Base-by-base conservation (phyloP, 2,113 vertebrate species). In the Haplochromis burtoni region DNA sequence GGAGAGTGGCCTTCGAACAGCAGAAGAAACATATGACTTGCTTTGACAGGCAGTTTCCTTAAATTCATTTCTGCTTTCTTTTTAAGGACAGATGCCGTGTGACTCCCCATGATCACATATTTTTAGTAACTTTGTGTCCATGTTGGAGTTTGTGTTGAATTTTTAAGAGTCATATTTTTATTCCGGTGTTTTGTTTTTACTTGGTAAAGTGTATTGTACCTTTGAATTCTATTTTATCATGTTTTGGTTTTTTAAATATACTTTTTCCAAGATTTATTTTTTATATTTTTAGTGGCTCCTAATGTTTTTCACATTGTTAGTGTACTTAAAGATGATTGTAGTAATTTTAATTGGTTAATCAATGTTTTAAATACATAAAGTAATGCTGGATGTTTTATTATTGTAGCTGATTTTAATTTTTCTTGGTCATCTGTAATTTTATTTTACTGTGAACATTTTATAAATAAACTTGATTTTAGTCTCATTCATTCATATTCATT, bases 361-460 rank as follows among this genome's bases (percentile, higher is more conserved):
- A 38, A 45, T 5, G 13, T 73, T 45, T 47, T 45, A 38, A 38
- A 68, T 68, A 68, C 7, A 68, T 21, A 68, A 68, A 21, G 1
- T 21, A 38, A 73, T 17, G 21, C 38, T 73, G 8, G 38, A 45
- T 73, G 40, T 24, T 47, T 76, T 29, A 26, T 76, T 29, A 47
- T 29, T 47, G 14, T 26, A 26, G 13, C 6, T 0, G n/a, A 10
- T 29, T 73, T 45, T 2, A 26, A 45, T 45, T 73, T 0, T 73
- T 71, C 11, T 40, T 71, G 4, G 4, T 71, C 3, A 10, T 42
- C 0, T 71, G 7, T 6, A 42, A 40, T 71, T 42, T 42, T 17
- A 16, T 26, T 73, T 73, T 45, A 73, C 13, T 73, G 21, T 45
- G 2, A 35, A 0, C 16, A 19, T 0, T 2, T 63, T 61, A 61